Evolutionary conservation across 2,888 invertebrate genomes (phyloP).

Genomic region (Patella depressa): DNA sequence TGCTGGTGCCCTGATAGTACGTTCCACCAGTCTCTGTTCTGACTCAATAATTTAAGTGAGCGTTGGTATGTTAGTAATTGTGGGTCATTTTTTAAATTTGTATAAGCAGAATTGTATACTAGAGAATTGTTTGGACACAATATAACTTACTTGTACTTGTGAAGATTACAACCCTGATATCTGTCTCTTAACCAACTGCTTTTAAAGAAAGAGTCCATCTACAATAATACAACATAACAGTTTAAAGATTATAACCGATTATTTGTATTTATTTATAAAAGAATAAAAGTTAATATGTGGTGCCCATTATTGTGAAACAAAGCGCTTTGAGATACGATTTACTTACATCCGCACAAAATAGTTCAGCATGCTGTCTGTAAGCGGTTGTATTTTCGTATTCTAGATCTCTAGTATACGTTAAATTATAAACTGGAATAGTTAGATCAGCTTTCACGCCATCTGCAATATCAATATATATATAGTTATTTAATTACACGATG

Average conservation of each 20-base stretch:
- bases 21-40: too few species aligned
- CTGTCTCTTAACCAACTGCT: conserved; percentile 25
- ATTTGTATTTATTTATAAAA: too few species aligned
- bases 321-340: too few species aligned
- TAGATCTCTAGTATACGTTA: conserved; percentile 38
- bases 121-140: too few species aligned
- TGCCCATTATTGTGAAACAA: too few species aligned
- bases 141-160: conserved; percentile 16
- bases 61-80: too few species aligned
- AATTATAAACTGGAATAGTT: conserved; percentile 32
- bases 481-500: background rate
- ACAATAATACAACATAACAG: background rate
- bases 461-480: conserved; percentile 16
- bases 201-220: conserved; percentile 31
- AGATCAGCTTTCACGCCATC: conserved; percentile 26
- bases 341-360: conserved; percentile 41
- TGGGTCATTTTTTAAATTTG: too few species aligned
- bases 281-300: too few species aligned
- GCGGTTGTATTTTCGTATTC: conserved; percentile 21
- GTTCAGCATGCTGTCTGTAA: conserved; percentile 29
- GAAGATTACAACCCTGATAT: conserved; percentile 25
- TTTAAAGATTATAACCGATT: too few species aligned
- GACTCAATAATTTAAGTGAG: too few species aligned
- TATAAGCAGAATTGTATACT: too few species aligned
- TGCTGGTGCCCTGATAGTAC: too few species aligned